These are phyloP conservation scores for Pantala flavescens DNA, from an alignment of 1,140 invertebrate genomes.

Conservation along the genomic window DNA sequence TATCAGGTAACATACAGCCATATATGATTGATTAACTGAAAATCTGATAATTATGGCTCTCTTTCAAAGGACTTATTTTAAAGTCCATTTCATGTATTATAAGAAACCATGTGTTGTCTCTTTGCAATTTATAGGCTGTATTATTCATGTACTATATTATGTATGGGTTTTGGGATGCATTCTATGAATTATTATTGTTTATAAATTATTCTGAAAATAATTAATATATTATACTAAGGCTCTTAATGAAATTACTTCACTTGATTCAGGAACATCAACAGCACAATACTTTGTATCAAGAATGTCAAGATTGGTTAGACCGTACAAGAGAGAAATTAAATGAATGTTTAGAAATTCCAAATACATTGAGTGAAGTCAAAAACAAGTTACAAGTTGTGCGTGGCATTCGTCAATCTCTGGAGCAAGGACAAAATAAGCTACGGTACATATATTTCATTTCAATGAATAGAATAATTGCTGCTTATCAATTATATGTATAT, in stretches of 20 bases:
- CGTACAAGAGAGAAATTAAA: constrained; percentile 69
- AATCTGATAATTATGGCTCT: not conserved
- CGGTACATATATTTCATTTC: constrained; percentile 16
- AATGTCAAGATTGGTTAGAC: constrained; percentile 86
- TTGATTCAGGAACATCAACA: constrained; percentile 66
- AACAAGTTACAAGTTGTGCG: constrained; percentile 75
- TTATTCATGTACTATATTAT: not conserved
- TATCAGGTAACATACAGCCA: constrained; percentile 53
- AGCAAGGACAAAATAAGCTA: constrained; percentile 84
- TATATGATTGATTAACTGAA: constrained; percentile 14
- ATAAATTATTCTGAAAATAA: too few species aligned
- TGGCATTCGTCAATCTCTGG: constrained; percentile 68
- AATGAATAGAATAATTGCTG: too few species aligned
- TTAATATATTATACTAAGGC: too few species aligned
- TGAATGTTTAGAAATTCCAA: constrained; percentile 64
- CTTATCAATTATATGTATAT: too few species aligned
- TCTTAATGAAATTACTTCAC: not conserved
- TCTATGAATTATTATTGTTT: not conserved
- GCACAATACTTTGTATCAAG: constrained; percentile 76
- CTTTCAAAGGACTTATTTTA: not conserved
- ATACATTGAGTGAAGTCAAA: constrained; percentile 67
- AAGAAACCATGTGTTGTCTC: not conserved
- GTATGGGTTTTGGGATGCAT: not conserved
- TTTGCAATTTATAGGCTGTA: not conserved
- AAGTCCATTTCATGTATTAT: too few species aligned